These are phyloP conservation scores for Mactromeris polynyma DNA, from an alignment of 2,888 invertebrate genomes.

Conservation along the genomic window DNA sequence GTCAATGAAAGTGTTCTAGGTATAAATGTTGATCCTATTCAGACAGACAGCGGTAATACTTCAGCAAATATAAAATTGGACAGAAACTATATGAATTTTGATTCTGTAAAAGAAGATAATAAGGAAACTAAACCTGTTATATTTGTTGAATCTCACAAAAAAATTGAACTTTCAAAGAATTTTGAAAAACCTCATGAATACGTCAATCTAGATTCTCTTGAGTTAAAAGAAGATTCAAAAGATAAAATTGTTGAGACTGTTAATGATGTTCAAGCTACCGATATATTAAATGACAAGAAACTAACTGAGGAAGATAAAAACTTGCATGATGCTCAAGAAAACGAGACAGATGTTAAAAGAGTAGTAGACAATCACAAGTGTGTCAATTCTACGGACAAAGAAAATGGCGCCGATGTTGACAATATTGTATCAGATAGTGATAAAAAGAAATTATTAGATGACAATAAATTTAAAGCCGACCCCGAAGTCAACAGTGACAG, in stretches of 20 bases:
- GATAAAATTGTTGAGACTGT: background rate
- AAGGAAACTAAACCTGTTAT: slow-evolving; percentile 4
- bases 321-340: background rate
- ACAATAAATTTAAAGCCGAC: background rate
- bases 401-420: background rate
- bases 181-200: slow-evolving; percentile 56
- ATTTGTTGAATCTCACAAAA: background rate
- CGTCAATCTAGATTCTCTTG: slow-evolving; percentile 48
- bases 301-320: background rate
- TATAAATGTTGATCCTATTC: background rate
- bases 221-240: slow-evolving; percentile 9
- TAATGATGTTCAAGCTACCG: background rate
- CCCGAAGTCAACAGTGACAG: background rate
- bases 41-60: background rate
- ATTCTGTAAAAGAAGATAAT: slow-evolving; percentile 22
- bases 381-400: background rate
- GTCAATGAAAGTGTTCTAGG: slow-evolving; percentile 62
- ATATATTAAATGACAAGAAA: too few relatives aligned
- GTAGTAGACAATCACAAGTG: background rate
- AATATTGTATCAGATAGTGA: background rate
- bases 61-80: background rate
- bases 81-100: slow-evolving; percentile 51
- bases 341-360: background rate
- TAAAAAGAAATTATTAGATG: slow-evolving; percentile 7
- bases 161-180: background rate